Percentiles rank a stretch among this genome's conserved stretches.
Conservation (phyloP, 1,140 invertebrate species). For the Panulirus ornatus region DNA sequence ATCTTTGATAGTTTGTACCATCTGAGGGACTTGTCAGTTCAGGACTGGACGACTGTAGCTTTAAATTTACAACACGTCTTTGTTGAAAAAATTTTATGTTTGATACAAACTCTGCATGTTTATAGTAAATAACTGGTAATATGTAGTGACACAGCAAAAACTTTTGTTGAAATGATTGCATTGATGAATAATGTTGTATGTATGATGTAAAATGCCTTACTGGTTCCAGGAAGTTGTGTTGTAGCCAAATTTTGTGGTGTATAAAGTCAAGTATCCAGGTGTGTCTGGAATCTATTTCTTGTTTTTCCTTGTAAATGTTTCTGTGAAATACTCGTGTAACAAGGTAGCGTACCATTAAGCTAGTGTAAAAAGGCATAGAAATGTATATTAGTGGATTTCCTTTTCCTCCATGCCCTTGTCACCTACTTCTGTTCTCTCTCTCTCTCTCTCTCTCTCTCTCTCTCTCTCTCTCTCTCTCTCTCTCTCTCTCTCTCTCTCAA, state of each 20-base stretch:
- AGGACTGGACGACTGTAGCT: conserved; percentile 8
- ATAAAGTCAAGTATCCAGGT: conserved; percentile 46
- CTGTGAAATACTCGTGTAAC: conserved; percentile 66
- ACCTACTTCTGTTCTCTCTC: background rate
- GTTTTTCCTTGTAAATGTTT: conserved; percentile 61
- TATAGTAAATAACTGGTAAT: conserved; percentile 40
- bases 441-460: too few relatives aligned
- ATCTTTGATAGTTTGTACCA: background rate
- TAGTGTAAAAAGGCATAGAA: conserved; percentile 66
- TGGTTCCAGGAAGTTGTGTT: conserved; percentile 62
- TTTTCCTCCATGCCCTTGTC: conserved; percentile 10
- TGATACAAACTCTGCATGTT: conserved; percentile 37
- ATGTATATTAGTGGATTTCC: conserved; percentile 60
- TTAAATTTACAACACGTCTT: conserved; percentile 25
- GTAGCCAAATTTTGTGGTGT: conserved; percentile 64
- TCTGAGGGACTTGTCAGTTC: background rate
- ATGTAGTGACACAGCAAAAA: conserved; percentile 48
- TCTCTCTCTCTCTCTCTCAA: conserved; percentile 32
- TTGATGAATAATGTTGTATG: conserved; percentile 32
- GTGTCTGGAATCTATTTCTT: conserved; percentile 53
- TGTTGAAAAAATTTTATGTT: conserved; percentile 23
- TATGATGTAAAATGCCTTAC: conserved; percentile 70
- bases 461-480: too few relatives aligned
- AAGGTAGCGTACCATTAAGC: conserved; percentile 62
- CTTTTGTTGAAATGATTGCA: conserved; percentile 29